These are phyloP conservation scores for Protosalanx chinensis DNA, from an alignment of 2,797 vertebrate species.

Conservation along the genomic window DNA sequence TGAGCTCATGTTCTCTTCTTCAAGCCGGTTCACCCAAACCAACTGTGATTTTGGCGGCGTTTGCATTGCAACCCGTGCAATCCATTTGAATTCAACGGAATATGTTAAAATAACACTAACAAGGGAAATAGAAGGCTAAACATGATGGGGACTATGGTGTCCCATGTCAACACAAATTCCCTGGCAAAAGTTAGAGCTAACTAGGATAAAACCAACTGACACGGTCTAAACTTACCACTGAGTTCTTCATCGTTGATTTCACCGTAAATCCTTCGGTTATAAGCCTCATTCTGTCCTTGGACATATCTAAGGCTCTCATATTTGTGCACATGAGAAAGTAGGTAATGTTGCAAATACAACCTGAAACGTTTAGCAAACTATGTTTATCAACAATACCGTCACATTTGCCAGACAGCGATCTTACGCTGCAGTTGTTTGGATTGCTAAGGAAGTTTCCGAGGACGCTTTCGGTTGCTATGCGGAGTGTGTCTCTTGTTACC, in stretches of 20 bases:
- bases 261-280: slow-evolving; percentile 63
- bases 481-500: slow-evolving; percentile 40
- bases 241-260: slow-evolving; percentile 67
- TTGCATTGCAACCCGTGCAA: not conserved
- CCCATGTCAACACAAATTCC: no score
- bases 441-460: slow-evolving; percentile 53
- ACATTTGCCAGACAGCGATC: not conserved
- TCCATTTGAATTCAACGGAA: not conserved
- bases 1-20: no score
- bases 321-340: slow-evolving; percentile 28
- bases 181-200: not conserved
- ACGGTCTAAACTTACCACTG: slow-evolving; percentile 58
- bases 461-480: slow-evolving; percentile 58
- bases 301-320: slow-evolving; percentile 36
- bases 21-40: no score
- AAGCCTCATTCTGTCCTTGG: slow-evolving; percentile 32
- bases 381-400: not conserved
- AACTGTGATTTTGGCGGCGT: not conserved
- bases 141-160: no score
- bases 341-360: not conserved
- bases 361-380: not conserved
- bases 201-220: not conserved
- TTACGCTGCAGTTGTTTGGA: slow-evolving; percentile 27
- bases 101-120: not conserved
- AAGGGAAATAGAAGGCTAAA: not conserved